Evolutionary conservation across 2,797 vertebrate genomes (phyloP).

Genomic region (Threskiornis aethiopicus): DNA sequence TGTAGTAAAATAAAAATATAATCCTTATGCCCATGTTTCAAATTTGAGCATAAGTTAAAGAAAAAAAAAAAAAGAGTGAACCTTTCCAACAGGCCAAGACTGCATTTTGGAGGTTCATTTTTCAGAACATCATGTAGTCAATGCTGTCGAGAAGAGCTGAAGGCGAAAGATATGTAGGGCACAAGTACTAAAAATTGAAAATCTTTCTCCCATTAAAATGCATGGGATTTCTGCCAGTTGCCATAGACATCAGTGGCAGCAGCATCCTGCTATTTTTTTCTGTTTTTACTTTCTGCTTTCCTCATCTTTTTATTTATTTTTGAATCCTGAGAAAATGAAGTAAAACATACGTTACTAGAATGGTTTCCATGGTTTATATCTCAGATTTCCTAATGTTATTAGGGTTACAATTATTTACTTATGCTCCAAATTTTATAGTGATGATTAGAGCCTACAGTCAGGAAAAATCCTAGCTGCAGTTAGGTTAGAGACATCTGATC

Average conservation of each 20-base stretch:
- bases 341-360: not conserved
- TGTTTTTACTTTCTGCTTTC: conserved; percentile 27
- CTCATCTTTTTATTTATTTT: conserved; percentile 24
- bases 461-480: not conserved
- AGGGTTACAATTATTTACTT: not conserved
- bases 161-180: conserved; percentile 55
- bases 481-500: not conserved
- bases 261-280: conserved; percentile 25
- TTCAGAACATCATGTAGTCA: conserved; percentile 44
- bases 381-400: not conserved
- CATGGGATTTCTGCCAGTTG: conserved; percentile 61
- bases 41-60: conserved; percentile 43
- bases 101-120: conserved; percentile 46
- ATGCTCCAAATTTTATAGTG: not conserved
- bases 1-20: conserved; percentile 68
- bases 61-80: not conserved
- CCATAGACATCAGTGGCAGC: conserved; percentile 55
- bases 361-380: not conserved
- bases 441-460: not conserved
- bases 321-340: not conserved
- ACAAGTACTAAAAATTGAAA: conserved; percentile 61
- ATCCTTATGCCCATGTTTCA: conserved; percentile 57
- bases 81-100: conserved; percentile 29
- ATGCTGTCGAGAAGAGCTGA: conserved; percentile 49
- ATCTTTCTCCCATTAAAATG: conserved; percentile 50